phyloP scores from a whole-genome alignment of 2,797 vertebrate genomes.

The Lepus townsendii region DNA sequence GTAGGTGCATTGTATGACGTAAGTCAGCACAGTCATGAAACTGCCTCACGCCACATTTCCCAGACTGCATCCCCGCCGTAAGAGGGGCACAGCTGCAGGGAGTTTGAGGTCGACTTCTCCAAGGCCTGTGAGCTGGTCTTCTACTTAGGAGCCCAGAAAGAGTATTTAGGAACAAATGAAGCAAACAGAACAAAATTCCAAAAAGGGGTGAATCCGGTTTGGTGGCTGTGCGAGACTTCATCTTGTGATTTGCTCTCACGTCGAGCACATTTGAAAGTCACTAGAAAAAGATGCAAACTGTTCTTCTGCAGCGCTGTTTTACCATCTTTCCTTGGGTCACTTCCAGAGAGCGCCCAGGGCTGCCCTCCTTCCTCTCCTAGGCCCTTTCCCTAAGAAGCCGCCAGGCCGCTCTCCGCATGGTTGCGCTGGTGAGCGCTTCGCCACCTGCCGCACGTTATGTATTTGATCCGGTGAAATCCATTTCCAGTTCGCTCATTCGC shows the following conservation, averaged over 20 bases:
- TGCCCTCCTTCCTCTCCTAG: background rate
- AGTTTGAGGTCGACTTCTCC: background rate
- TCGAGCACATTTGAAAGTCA: constrained; percentile 44
- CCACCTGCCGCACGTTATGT: constrained; percentile 64
- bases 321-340: background rate
- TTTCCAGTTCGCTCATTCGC: constrained; percentile 72
- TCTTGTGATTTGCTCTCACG: constrained; percentile 34
- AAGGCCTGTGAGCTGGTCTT: background rate
- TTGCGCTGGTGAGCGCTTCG: constrained; percentile 65
- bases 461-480: constrained; percentile 80
- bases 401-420: background rate
- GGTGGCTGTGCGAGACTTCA: background rate
- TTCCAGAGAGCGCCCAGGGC: background rate
- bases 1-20: too few relatives aligned
- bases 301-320: background rate
- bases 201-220: background rate
- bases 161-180: constrained; percentile 38
- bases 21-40: too few relatives aligned
- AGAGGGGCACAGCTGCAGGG: background rate
- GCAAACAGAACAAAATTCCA: background rate
- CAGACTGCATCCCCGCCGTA: too few relatives aligned
- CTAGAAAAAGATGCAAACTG: background rate
- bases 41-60: too few relatives aligned
- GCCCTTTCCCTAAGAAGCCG: constrained; percentile 25
- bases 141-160: background rate